Evolutionary conservation across 2,797 vertebrate genomes (phyloP), one percentile per base, ranked within the genome.

Genomic region (Lateolabrax maculatus): DNA sequence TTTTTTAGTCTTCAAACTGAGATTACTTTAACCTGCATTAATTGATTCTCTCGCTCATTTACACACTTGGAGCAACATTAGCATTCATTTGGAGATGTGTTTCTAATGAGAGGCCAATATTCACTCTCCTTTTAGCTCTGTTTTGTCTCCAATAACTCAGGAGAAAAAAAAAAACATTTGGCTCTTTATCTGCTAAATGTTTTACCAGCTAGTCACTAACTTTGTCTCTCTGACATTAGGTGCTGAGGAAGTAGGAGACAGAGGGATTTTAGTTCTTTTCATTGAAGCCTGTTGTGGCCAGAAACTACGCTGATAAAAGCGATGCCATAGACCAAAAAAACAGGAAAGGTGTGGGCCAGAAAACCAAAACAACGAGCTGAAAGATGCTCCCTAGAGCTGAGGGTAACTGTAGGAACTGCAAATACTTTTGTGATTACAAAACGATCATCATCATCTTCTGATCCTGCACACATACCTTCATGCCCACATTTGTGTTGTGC

Each of bases 401-500:
- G 6, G 19, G 19, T 23, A 52, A 27, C 11, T 18, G 1, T 19
- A 53, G 10, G 21, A 1, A 13, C 19, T 16, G 55, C 15, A 18
- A 15, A 66, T 25, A 18, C 9, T 15, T 63, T 43, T 43, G 1
- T 55, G n/a, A 57, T 19, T n/a, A 39, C 0, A 3, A 31, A 34
- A 53, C 15, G n/a, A n/a, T n/a, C 51, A 23, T 51, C 2, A 0
- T n/a, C 11, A 19, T 37, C 36, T 2, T 34, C 27, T 56, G 12
- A 31, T 55, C 15, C 29, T 36, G 2, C 27, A 36, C 0, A 3
- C 79, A 79, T 91, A 98, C 98, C 97, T 98, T 99, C 95, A 98
- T 97, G 85, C 98, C 98, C 90, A 99, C 98, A 1, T 99, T 97
- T 84, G 97, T 99, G 92, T 99, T 99, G 94, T 99, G 98, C 93